Percentiles rank a stretch among this genome's conserved stretches.
These are phyloP conservation scores for Cryptotis parvus DNA, from an alignment of 2,113 vertebrate species.

Conservation along the genomic window DNA sequence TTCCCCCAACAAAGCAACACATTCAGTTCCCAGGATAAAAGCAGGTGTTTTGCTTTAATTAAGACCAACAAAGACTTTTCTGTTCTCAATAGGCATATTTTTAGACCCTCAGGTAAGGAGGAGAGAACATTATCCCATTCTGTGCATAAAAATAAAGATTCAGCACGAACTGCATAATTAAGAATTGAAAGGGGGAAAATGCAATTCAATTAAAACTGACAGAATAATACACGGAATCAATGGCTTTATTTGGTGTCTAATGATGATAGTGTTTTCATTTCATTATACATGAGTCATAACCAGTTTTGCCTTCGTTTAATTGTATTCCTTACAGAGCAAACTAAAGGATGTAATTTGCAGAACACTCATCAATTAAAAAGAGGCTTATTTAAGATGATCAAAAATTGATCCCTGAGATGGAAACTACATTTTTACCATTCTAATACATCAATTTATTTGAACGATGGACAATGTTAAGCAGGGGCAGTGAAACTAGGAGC, in stretches of 20 bases:
- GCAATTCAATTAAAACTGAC: constrained; percentile 80
- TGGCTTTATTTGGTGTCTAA: constrained; percentile 87
- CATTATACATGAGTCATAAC: constrained; percentile 82
- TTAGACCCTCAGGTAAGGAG: constrained; percentile 79
- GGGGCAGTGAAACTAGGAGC: neutral
- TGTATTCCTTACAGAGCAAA: constrained; percentile 82
- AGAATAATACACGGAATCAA: constrained; percentile 85
- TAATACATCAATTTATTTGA: constrained; percentile 45
- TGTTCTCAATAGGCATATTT: constrained; percentile 78
- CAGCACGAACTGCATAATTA: constrained; percentile 81
- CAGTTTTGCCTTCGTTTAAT: constrained; percentile 76
- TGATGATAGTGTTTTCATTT: constrained; percentile 83
- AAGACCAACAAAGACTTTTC: constrained; percentile 75
- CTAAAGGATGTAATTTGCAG: constrained; percentile 75
- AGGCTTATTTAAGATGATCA: constrained; percentile 76
- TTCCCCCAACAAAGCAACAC: constrained; percentile 65
- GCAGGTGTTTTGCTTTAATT: constrained; percentile 83
- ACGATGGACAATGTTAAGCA: neutral
- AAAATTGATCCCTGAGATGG: constrained; percentile 64
- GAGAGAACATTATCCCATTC: constrained; percentile 76
- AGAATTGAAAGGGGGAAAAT: constrained; percentile 78
- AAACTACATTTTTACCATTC: constrained; percentile 57
- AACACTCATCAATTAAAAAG: constrained; percentile 76
- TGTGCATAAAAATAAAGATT: constrained; percentile 81
- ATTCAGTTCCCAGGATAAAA: constrained; percentile 75